These are phyloP conservation scores for Prionace glauca DNA, from an alignment of 2,797 vertebrate species.

Conservation along the genomic window DNA sequence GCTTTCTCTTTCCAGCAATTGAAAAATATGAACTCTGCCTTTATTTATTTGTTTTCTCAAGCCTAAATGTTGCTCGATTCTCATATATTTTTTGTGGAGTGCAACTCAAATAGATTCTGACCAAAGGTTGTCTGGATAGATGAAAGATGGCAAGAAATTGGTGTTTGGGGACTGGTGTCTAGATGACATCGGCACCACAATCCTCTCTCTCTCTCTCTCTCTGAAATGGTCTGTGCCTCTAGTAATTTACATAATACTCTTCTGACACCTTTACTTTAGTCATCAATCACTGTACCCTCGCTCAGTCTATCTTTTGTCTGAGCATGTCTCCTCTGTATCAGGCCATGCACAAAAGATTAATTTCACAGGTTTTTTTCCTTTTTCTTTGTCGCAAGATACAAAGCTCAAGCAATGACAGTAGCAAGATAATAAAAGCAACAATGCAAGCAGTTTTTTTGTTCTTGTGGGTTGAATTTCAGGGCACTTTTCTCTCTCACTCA, in stretches of 20 bases:
- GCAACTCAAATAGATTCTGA: slow-evolving; percentile 69
- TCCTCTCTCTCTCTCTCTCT: slow-evolving; percentile 69
- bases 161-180: slow-evolving; percentile 83
- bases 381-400: slow-evolving; percentile 93
- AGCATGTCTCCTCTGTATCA: slow-evolving; percentile 98
- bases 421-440: slow-evolving; percentile 99
- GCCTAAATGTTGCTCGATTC: slow-evolving; percentile 43
- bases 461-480: slow-evolving; percentile 77
- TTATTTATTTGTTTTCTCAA: slow-evolving; percentile 43
- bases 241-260: slow-evolving; percentile 99
- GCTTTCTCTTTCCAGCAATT: slow-evolving; percentile 53
- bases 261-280: slow-evolving; percentile 99
- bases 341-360: slow-evolving; percentile 99
- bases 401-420: slow-evolving; percentile 94
- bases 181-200: slow-evolving; percentile 70
- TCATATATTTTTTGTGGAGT: slow-evolving; percentile 47
- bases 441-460: slow-evolving; percentile 87
- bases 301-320: slow-evolving; percentile 97
- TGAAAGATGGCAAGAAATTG: slow-evolving; percentile 92
- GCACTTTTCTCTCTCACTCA: slow-evolving; percentile 58
- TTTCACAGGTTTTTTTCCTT: slow-evolving; percentile 94
- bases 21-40: slow-evolving; percentile 43
- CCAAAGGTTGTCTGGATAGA: slow-evolving; percentile 86
- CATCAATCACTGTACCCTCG: slow-evolving; percentile 98
- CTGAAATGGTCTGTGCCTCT: slow-evolving; percentile 91